A percentile compares a stretch with the other conserved stretches of the same genome.
These are phyloP conservation scores for Holotrichia oblita DNA, from an alignment of 1,140 invertebrate genomes.

Conservation along the genomic window DNA sequence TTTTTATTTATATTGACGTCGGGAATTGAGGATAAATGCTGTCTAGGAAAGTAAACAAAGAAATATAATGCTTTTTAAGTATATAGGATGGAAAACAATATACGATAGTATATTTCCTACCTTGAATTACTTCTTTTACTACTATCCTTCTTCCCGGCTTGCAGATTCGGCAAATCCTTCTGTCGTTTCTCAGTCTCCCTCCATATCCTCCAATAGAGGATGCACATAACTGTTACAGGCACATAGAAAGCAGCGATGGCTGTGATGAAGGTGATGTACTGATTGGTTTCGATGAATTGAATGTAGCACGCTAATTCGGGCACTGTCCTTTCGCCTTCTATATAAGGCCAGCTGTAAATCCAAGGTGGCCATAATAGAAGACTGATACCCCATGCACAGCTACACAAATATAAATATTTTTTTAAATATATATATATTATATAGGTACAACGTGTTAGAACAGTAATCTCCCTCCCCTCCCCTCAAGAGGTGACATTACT, in stretches of 20 bases:
- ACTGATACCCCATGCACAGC: conserved; percentile 88
- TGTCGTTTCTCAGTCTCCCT: conserved; percentile 95
- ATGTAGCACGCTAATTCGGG: conserved; percentile 94
- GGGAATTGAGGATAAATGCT: not conserved
- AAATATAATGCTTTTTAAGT: not conserved
- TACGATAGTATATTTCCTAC: conserved; percentile 66
- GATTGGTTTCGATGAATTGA: conserved; percentile 98
- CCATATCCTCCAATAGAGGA: conserved; percentile 95
- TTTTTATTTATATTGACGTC: not conserved
- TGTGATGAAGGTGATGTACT: conserved; percentile 96
- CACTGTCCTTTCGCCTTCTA: conserved; percentile 92
- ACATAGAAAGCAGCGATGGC: conserved; percentile 97
- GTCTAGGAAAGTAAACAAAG: not conserved
- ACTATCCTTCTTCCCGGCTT: conserved; percentile 89
- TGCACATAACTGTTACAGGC: conserved; percentile 93
- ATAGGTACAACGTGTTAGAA: too few species aligned
- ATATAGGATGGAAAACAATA: not conserved
- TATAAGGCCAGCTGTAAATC: conserved; percentile 99
- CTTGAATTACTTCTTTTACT: conserved; percentile 92
- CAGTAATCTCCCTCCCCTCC: too few species aligned
- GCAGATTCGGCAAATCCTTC: conserved; percentile 94
- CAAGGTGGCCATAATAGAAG: conserved; percentile 96
- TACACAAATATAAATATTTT: too few species aligned
- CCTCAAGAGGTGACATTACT: too few species aligned
- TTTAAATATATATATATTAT: too few species aligned